A percentile compares a stretch with the other conserved stretches of the same genome.
phyloP scores from a whole-genome alignment of 2,113 vertebrate genomes.

The Neoarius graeffei region DNA sequence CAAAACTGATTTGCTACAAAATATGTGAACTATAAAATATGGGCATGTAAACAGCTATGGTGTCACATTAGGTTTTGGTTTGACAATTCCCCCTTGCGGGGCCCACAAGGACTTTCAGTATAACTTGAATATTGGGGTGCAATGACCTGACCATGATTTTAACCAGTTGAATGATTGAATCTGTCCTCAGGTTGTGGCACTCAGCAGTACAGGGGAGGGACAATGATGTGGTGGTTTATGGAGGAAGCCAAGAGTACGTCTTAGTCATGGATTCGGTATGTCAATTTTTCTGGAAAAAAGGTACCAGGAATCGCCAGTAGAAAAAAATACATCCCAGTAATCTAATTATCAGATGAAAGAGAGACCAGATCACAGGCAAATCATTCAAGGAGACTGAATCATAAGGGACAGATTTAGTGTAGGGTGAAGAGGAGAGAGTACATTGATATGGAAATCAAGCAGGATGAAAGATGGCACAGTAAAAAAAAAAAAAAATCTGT shows the following conservation, averaged over 20 bases:
- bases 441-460: constrained; percentile 9
- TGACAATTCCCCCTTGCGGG: background rate
- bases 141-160: background rate
- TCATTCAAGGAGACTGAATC: constrained; percentile 1
- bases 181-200: constrained; percentile 83
- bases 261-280: constrained; percentile 86
- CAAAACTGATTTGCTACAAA: background rate
- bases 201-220: constrained; percentile 88
- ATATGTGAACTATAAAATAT: background rate
- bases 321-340: background rate
- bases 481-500: background rate
- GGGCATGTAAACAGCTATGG: background rate
- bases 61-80: background rate
- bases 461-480: constrained; percentile 14
- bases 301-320: background rate
- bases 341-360: background rate
- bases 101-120: background rate
- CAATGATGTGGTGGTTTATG: constrained; percentile 89
- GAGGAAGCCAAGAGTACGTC: constrained; percentile 87
- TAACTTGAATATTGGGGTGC: background rate
- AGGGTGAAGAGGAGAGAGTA: background rate
- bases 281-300: constrained; percentile 9
- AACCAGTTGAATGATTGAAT: background rate
- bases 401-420: background rate
- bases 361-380: background rate